A percentile compares a stretch with the other conserved stretches of the same genome.
Conservation (phyloP, 2,113 vertebrate species). For the Perca flavescens region DNA sequence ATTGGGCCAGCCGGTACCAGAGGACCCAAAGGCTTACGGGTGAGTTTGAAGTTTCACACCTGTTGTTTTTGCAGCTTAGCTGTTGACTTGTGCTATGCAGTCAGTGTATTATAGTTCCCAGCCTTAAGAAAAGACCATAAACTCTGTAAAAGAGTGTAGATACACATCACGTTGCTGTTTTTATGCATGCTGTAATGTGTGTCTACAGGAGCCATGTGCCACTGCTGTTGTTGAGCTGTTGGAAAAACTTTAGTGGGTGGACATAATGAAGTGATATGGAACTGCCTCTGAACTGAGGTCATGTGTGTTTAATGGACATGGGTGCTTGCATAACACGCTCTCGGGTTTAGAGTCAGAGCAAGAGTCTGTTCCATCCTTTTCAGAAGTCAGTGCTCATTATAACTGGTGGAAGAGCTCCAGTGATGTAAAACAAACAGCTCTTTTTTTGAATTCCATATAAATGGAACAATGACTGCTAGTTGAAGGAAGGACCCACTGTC, state of each 20-base stretch:
- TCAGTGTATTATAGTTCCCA: not conserved
- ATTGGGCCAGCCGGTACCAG: slow-evolving; percentile 87
- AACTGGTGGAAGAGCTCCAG: slow-evolving; percentile 42
- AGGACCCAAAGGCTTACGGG: slow-evolving; percentile 92
- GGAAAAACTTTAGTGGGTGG: slow-evolving; percentile 44
- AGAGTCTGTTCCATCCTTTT: slow-evolving; percentile 41
- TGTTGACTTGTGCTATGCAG: slow-evolving; percentile 15
- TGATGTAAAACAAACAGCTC: slow-evolving; percentile 38
- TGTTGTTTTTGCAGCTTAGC: slow-evolving; percentile 27
- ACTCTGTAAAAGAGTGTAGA: slow-evolving; percentile 4
- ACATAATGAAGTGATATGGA: slow-evolving; percentile 52
- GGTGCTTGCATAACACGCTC: slow-evolving; percentile 28
- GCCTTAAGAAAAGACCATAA: slow-evolving; percentile 1
- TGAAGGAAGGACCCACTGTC: slow-evolving; percentile 12
- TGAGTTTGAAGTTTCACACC: slow-evolving; percentile 77
- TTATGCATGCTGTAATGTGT: slow-evolving; percentile 5
- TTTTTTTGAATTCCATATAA: slow-evolving; percentile 33
- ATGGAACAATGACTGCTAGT: slow-evolving; percentile 27
- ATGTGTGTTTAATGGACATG: slow-evolving; percentile 47
- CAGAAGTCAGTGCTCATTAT: slow-evolving; percentile 45
- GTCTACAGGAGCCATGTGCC: slow-evolving; percentile 17
- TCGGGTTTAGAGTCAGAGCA: slow-evolving; percentile 32
- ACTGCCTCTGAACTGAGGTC: slow-evolving; percentile 50
- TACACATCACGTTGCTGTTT: slow-evolving; percentile 4
- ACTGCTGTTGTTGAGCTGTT: slow-evolving; percentile 15